These are phyloP conservation scores for Mycalesis mineus DNA, from an alignment of 2,888 invertebrate species.

Conservation along the genomic window DNA sequence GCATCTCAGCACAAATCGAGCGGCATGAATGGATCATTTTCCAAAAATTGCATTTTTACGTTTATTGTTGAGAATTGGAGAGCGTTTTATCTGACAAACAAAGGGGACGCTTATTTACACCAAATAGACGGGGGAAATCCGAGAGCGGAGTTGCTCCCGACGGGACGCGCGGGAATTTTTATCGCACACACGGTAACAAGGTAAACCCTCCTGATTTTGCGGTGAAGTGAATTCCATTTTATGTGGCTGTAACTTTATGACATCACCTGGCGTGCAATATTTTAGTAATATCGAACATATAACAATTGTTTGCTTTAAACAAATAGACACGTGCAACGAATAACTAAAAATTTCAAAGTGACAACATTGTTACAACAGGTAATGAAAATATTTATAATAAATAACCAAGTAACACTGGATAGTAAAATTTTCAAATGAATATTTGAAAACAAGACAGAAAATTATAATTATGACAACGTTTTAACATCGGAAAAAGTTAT, in stretches of 20 bases:
- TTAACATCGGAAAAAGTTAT: too few species aligned
- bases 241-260: slow-evolving; percentile 10
- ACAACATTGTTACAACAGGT: too few species aligned
- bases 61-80: slow-evolving; percentile 6
- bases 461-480: too few species aligned
- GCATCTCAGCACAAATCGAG: background rate
- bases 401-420: too few species aligned
- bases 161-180: slow-evolving; percentile 24
- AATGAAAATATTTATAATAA: too few species aligned
- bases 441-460: too few species aligned
- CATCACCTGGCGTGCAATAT: slow-evolving; percentile 10
- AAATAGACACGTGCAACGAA: background rate
- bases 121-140: slow-evolving; percentile 14
- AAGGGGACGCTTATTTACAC: slow-evolving; percentile 18
- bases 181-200: slow-evolving; percentile 25
- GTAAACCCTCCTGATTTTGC: slow-evolving; percentile 25
- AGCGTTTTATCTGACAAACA: slow-evolving; percentile 18
- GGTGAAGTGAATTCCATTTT: slow-evolving; percentile 23
- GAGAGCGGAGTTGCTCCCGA: slow-evolving; percentile 3
- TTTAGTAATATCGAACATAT: background rate
- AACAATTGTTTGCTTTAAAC: background rate
- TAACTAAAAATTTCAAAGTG: too few species aligned
- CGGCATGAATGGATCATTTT: slow-evolving; percentile 1
- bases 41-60: slow-evolving; percentile 8
- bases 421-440: too few species aligned